A percentile compares a stretch with the other conserved stretches of the same genome.
Conservation (phyloP, 92 coral and sea anemone genomes). For the Parazoanthus swiftii region DNA sequence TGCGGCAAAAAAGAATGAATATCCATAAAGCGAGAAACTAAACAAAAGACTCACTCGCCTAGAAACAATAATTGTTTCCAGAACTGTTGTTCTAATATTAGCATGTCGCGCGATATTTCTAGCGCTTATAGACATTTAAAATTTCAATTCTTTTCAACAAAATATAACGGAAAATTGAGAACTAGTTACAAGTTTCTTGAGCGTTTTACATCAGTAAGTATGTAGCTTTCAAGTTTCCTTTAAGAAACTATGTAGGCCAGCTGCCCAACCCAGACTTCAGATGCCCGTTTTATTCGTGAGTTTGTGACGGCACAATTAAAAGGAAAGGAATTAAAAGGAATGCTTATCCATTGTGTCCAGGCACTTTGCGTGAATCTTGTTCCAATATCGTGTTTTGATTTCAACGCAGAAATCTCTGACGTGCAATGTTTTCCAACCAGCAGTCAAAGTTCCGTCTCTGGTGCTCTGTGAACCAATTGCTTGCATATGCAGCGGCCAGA, state of each 20-base stretch:
- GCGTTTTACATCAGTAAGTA: no score
- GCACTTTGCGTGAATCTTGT: background rate
- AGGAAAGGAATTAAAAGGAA: slow-evolving; percentile 9
- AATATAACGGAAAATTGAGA: background rate
- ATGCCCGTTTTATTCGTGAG: no score
- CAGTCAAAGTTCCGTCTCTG: slow-evolving; percentile 71
- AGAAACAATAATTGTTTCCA: background rate
- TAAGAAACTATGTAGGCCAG: slow-evolving; percentile 14
- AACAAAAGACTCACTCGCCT: slow-evolving; percentile 40
- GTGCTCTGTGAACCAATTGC: slow-evolving; percentile 90
- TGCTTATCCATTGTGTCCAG: background rate
- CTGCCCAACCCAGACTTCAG: background rate
- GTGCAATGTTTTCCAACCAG: slow-evolving; percentile 80
- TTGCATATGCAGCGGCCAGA: slow-evolving; percentile 86
- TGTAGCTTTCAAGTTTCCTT: background rate
- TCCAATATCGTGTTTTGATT: slow-evolving; percentile 5
- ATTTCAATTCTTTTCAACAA: background rate
- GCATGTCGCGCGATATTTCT: background rate
- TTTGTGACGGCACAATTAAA: background rate
- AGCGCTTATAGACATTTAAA: background rate
- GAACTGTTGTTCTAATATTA: background rate
- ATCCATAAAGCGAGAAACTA: background rate
- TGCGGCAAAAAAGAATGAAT: background rate
- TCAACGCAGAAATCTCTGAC: slow-evolving; percentile 63
- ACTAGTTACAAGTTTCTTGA: background rate